phyloP scores from a whole-genome alignment of 2,113 vertebrate species.

The Emydocephalus ijimae region DNA sequence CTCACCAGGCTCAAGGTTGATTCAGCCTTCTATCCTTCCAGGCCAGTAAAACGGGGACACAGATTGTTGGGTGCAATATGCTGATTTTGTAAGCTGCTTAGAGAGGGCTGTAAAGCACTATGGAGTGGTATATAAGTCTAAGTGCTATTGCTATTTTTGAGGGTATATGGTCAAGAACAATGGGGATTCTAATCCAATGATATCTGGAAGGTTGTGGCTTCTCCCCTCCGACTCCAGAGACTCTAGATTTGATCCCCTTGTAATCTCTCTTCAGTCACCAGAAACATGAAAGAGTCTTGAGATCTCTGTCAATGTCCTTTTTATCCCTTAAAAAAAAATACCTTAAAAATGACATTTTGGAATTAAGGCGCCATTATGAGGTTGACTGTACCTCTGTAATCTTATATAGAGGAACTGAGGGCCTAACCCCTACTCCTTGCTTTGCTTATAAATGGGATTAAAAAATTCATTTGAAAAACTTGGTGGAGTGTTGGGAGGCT shows the following conservation, averaged over 20 bases:
- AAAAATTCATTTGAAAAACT: not conserved
- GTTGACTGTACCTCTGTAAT: not conserved
- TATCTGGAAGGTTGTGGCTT: not conserved
- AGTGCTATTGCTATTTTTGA: not conserved
- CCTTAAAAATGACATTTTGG: not conserved
- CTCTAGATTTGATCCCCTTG: not conserved
- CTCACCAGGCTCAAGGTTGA: too few species aligned
- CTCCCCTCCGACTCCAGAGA: not conserved
- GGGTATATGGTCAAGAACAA: not conserved
- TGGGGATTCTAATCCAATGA: not conserved
- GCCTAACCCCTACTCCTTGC: not conserved
- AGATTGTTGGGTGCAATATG: too few species aligned
- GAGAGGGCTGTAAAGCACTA: too few species aligned
- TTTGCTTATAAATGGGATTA: not conserved
- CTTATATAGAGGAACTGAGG: not conserved
- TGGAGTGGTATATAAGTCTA: too few species aligned
- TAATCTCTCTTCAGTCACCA: not conserved
- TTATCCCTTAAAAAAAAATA: not conserved
- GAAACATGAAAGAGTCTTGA: not conserved
- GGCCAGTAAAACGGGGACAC: too few species aligned
- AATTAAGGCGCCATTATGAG: not conserved
- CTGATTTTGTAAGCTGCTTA: too few species aligned
- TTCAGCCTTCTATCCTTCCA: too few species aligned
- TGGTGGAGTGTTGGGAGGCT: too few species aligned
- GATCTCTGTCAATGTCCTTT: not conserved